A percentile compares a stretch with the other conserved stretches of the same genome.
Evolutionary conservation across 2,113 vertebrate genomes (phyloP).

Genomic region (Lethenteron camtschaticum): DNA sequence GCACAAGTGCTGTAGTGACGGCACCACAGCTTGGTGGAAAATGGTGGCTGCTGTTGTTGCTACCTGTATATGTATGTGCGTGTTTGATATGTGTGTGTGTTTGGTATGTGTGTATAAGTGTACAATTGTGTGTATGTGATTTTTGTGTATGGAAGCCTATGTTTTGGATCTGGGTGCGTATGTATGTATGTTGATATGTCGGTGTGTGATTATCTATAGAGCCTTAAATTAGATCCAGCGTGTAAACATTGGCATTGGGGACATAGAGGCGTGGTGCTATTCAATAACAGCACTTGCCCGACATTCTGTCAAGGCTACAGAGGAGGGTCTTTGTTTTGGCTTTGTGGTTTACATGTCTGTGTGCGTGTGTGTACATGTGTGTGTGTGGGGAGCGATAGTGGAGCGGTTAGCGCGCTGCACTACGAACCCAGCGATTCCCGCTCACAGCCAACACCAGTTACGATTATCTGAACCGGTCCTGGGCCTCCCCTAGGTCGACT

Average conservation of each 20-base stretch:
- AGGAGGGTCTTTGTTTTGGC: too few relatives aligned
- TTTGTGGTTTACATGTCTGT: background rate
- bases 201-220: background rate
- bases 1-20: too few relatives aligned
- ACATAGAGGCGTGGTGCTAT: too few relatives aligned
- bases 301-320: too few relatives aligned
- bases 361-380: background rate
- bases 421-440: too few relatives aligned
- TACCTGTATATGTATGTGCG: background rate
- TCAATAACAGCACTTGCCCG: too few relatives aligned
- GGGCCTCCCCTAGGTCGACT: too few relatives aligned
- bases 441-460: too few relatives aligned
- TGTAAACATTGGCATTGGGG: too few relatives aligned
- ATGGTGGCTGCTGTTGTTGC: background rate
- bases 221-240: background rate
- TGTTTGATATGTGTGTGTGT: background rate
- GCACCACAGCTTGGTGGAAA: too few relatives aligned
- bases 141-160: background rate
- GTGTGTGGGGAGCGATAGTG: constrained; percentile 8
- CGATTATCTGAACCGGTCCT: too few relatives aligned
- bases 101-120: background rate
- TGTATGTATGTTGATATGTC: background rate
- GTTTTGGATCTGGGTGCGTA: background rate
- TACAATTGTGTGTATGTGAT: background rate
- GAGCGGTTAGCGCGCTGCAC: constrained; percentile 51